These are phyloP conservation scores for Psix sp. DNA, from an alignment of 1,140 invertebrate species.

Conservation along the genomic window DNA sequence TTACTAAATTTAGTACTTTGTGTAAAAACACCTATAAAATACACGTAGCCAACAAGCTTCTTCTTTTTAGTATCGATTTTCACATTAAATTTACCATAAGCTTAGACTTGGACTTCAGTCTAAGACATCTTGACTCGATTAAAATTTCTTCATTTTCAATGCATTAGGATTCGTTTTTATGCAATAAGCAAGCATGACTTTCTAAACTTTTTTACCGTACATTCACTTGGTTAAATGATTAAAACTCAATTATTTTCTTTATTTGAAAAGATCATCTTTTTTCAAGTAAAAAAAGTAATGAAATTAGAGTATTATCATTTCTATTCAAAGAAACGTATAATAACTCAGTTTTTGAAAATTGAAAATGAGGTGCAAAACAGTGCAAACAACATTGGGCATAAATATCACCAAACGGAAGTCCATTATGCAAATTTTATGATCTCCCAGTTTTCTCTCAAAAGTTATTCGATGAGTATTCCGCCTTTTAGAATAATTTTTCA, in stretches of 20 bases:
- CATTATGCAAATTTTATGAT: constrained; percentile 15
- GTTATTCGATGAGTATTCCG: constrained; percentile 20
- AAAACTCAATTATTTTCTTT: too few species aligned
- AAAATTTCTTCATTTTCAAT: too few species aligned
- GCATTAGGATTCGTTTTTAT: too few species aligned
- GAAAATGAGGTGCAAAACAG: neutral
- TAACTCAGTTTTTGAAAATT: neutral
- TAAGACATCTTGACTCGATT: too few species aligned
- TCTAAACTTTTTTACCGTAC: too few species aligned
- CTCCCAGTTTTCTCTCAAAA: neutral
- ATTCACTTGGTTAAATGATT: too few species aligned
- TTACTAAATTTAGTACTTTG: constrained; percentile 23
- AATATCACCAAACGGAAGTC: constrained; percentile 19
- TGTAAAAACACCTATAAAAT: constrained; percentile 25
- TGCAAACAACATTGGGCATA: constrained; percentile 11
- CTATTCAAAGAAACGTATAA: too few species aligned
- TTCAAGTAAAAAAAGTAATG: too few species aligned
- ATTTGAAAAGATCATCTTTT: too few species aligned
- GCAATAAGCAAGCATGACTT: too few species aligned
- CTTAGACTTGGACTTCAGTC: too few species aligned
- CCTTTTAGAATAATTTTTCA: constrained; percentile 5
- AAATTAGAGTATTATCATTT: too few species aligned
- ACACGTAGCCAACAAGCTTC: constrained; percentile 21
- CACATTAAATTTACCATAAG: constrained; percentile 25
- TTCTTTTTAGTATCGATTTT: constrained; percentile 32